A percentile compares a stretch with the other conserved stretches of the same genome.
Evolutionary conservation across 1,140 invertebrate species (phyloP).

Genomic region (Zaprionus lachaisei): DNA sequence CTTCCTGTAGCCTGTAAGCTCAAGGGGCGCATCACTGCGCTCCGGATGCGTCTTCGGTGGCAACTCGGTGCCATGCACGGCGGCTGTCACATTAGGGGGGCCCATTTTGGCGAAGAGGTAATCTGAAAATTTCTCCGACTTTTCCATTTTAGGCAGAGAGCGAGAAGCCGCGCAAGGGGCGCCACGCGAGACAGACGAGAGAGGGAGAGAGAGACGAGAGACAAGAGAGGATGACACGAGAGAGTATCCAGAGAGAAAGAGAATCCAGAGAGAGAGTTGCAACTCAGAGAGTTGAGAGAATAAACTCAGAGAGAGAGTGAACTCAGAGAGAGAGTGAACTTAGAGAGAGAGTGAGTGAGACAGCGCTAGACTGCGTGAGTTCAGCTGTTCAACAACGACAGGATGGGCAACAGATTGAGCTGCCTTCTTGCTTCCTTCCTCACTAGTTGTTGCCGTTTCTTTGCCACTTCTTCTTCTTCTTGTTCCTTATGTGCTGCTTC

Average conservation of each 20-base stretch:
- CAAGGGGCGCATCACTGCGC: slow-evolving; percentile 86
- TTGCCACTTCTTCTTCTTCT: too few species aligned
- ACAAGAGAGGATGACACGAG: background rate
- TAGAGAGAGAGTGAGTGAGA: slow-evolving; percentile 1
- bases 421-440: slow-evolving; percentile 3
- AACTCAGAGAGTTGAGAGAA: background rate
- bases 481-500: background rate
- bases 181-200: slow-evolving; percentile 13
- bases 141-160: slow-evolving; percentile 79
- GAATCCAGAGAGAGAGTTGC: too few species aligned
- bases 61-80: slow-evolving; percentile 86
- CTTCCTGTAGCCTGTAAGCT: slow-evolving; percentile 88
- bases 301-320: background rate
- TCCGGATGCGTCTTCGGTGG: slow-evolving; percentile 85
- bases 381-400: background rate
- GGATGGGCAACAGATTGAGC: background rate
- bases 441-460: too few species aligned
- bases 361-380: slow-evolving; percentile 4
- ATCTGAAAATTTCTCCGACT: slow-evolving; percentile 88
- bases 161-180: slow-evolving; percentile 11
- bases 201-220: slow-evolving; percentile 1
- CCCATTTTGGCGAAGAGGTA: slow-evolving; percentile 91
- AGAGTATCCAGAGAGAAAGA: too few species aligned
- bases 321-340: background rate
- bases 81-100: slow-evolving; percentile 85